phyloP scores from a whole-genome alignment of 2,888 invertebrate species.

The Parnassius orleans region DNA sequence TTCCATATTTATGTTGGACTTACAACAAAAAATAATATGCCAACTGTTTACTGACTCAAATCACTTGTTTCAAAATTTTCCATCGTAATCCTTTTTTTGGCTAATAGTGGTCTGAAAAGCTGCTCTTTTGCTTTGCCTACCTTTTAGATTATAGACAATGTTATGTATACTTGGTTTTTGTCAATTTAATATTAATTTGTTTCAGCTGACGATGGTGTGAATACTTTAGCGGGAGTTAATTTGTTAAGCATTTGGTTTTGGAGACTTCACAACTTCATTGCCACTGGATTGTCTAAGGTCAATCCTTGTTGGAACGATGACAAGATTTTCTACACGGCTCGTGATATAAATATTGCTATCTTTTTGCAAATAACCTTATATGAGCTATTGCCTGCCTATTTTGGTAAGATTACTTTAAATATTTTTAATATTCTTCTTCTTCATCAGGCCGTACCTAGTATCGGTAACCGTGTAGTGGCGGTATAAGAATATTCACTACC shows the following conservation, averaged over 20 bases:
- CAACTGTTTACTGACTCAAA: too few species aligned
- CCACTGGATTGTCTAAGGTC: conserved; percentile 38
- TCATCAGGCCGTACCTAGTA: too few species aligned
- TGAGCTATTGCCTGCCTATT: conserved; percentile 44
- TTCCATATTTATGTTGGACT: too few species aligned
- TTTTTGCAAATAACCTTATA: conserved; percentile 47
- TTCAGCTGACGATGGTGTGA: conserved; percentile 45
- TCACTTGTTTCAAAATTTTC: too few species aligned
- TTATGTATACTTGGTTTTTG: too few species aligned
- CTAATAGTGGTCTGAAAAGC: too few species aligned
- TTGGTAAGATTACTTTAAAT: conserved; percentile 42
- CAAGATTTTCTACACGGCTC: conserved; percentile 45
- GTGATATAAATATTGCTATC: conserved; percentile 51
- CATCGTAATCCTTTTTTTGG: too few species aligned
- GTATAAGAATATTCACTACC: too few species aligned
- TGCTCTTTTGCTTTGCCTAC: too few species aligned
- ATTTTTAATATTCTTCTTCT: neutral
- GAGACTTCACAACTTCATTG: conserved; percentile 51
- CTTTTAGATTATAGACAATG: too few species aligned
- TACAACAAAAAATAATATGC: too few species aligned
- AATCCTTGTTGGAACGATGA: conserved; percentile 56
- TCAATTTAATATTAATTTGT: neutral
- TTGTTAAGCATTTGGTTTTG: conserved; percentile 47
- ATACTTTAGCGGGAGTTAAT: conserved; percentile 44
- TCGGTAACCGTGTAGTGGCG: too few species aligned